Conservation (phyloP, 2,113 vertebrate species). For the Cromileptes altivelis region DNA sequence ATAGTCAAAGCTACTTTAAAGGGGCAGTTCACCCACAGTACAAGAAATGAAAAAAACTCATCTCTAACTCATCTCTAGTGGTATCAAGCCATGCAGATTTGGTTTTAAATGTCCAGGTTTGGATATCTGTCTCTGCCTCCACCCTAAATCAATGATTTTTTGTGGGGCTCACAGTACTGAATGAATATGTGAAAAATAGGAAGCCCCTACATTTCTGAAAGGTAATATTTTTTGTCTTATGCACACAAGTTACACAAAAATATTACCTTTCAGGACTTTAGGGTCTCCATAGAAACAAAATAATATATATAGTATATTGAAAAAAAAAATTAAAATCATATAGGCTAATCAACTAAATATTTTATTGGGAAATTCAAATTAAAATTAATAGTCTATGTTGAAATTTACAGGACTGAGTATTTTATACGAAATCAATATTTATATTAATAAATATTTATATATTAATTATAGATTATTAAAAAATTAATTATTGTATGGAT, state of each 20-base stretch:
- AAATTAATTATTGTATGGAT: too few species aligned
- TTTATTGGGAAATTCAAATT: not conserved
- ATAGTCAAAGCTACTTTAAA: slow-evolving; percentile 25
- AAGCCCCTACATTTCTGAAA: too few species aligned
- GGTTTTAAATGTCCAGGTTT: not conserved
- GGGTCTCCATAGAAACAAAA: too few species aligned
- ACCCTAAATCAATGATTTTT: not conserved
- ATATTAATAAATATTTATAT: too few species aligned
- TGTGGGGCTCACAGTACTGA: not conserved
- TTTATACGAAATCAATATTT: not conserved
- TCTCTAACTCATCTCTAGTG: not conserved
- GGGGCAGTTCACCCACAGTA: slow-evolving; percentile 16
- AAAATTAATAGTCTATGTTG: not conserved
- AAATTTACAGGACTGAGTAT: not conserved
- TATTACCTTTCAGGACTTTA: too few species aligned
- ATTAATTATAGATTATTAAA: too few species aligned
- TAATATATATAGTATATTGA: too few species aligned
- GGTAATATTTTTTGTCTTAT: too few species aligned
- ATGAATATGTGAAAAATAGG: not conserved
- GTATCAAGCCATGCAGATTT: not conserved
- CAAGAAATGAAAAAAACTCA: not conserved
- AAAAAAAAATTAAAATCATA: too few species aligned
- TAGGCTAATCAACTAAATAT: not conserved
- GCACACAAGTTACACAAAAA: too few species aligned
- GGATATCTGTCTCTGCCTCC: not conserved